Evolutionary conservation across 2,113 vertebrate species (phyloP).

Genomic region (Prochilodus magdalenae): DNA sequence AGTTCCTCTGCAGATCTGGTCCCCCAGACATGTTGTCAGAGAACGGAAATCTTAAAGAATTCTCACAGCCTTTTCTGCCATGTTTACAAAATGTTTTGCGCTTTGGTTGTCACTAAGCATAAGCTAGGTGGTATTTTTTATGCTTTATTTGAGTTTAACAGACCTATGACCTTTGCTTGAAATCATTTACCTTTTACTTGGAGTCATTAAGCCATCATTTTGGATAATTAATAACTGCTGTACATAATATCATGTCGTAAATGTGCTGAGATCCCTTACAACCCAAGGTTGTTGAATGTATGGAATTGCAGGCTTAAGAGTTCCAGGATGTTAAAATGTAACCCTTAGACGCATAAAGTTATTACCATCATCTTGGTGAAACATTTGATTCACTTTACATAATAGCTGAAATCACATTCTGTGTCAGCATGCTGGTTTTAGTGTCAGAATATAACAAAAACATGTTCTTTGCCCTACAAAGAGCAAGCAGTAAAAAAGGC

Average conservation of each 20-base stretch:
- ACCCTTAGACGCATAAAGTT: too few relatives aligned
- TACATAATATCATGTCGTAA: not conserved
- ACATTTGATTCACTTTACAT: too few relatives aligned
- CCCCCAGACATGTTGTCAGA: constrained; percentile 36
- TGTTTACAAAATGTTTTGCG: not conserved
- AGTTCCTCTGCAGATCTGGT: constrained; percentile 46
- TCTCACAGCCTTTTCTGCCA: constrained; percentile 48
- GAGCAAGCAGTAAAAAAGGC: too few relatives aligned
- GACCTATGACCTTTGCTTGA: not conserved
- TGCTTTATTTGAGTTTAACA: not conserved
- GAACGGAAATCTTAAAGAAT: constrained; percentile 48
- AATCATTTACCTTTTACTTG: not conserved
- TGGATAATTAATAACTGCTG: not conserved
- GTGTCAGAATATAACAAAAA: too few relatives aligned
- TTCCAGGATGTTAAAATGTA: not conserved
- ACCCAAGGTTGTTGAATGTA: not conserved
- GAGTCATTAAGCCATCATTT: not conserved
- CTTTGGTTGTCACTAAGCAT: not conserved
- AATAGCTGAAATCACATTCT: too few relatives aligned
- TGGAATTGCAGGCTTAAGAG: not conserved
- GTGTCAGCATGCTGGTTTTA: too few relatives aligned
- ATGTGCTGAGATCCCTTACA: not conserved
- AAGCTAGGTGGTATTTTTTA: not conserved
- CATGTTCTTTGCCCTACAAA: too few relatives aligned
- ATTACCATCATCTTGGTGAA: too few relatives aligned